Evolutionary conservation across 2,888 invertebrate species (phyloP).

Genomic region (Furcula furcula): DNA sequence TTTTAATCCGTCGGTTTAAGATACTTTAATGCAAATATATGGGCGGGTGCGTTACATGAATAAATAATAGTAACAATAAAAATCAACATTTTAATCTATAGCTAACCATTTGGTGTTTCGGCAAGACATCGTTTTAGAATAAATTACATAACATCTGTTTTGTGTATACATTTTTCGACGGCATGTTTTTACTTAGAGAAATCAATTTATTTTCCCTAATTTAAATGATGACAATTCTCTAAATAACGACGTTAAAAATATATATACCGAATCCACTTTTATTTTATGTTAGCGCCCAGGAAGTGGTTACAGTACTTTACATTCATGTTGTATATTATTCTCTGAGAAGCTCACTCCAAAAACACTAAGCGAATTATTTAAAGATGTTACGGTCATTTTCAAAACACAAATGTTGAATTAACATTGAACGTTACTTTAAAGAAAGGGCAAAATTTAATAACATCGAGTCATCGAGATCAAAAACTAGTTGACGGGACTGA

Average conservation of each 20-base stretch:
- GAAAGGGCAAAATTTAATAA: background rate
- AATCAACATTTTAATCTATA: conserved; percentile 7
- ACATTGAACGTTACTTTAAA: background rate
- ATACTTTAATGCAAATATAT: conserved; percentile 12
- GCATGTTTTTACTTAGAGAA: conserved; percentile 36
- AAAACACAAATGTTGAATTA: background rate
- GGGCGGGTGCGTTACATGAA: conserved; percentile 8
- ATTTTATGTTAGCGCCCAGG: conserved; percentile 16
- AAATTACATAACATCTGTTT: conserved; percentile 36
- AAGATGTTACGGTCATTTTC: background rate
- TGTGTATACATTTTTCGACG: conserved; percentile 38
- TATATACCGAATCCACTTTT: conserved; percentile 10
- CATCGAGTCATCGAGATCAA: background rate
- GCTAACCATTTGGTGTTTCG: conserved; percentile 2
- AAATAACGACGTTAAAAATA: conserved; percentile 33
- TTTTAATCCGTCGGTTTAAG: background rate
- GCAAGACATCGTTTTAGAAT: conserved; percentile 7
- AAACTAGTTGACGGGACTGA: conserved; percentile 23
- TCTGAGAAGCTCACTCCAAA: background rate
- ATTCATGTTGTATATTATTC: background rate
- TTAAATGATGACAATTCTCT: conserved; percentile 25
- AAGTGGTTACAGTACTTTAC: conserved; percentile 3
- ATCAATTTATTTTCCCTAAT: conserved; percentile 36
- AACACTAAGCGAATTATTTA: background rate
- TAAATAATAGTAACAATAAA: conserved; percentile 8